A percentile compares a stretch with the other conserved stretches of the same genome.
phyloP scores from a whole-genome alignment of 2,888 invertebrate species.

The Dasypolia templi region DNA sequence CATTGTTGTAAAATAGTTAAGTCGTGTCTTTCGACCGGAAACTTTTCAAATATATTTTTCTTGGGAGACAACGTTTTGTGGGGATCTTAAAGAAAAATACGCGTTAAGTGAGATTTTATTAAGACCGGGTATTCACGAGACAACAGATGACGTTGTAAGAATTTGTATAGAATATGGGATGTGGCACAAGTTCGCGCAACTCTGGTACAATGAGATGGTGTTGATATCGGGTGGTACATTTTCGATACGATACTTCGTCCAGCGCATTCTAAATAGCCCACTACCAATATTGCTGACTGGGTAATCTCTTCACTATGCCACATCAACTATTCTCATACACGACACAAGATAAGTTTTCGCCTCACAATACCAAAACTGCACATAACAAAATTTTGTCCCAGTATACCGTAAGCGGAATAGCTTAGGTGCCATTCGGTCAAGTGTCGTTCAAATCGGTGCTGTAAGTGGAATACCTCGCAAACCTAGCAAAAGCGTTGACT shows the following conservation, averaged over 20 bases:
- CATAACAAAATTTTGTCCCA: background rate
- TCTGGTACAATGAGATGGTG: background rate
- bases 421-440: background rate
- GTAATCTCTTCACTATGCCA: background rate
- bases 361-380: background rate
- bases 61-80: constrained; percentile 35
- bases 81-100: constrained; percentile 23
- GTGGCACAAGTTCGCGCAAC: background rate
- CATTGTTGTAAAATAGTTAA: constrained; percentile 64
- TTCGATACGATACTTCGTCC: background rate
- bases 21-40: constrained; percentile 35
- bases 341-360: background rate
- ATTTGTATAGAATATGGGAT: constrained; percentile 30
- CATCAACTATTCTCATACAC: background rate
- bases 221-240: background rate
- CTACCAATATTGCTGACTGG: background rate
- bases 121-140: background rate
- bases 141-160: constrained; percentile 10
- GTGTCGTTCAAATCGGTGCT: background rate
- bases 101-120: background rate
- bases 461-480: background rate
- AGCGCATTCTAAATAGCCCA: background rate
- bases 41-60: constrained; percentile 58
- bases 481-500: background rate
- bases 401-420: background rate